Percentiles rank a stretch among this genome's conserved stretches.
Evolutionary conservation across 2,888 invertebrate species (phyloP).

Genomic region (Teleogryllus oceanicus): DNA sequence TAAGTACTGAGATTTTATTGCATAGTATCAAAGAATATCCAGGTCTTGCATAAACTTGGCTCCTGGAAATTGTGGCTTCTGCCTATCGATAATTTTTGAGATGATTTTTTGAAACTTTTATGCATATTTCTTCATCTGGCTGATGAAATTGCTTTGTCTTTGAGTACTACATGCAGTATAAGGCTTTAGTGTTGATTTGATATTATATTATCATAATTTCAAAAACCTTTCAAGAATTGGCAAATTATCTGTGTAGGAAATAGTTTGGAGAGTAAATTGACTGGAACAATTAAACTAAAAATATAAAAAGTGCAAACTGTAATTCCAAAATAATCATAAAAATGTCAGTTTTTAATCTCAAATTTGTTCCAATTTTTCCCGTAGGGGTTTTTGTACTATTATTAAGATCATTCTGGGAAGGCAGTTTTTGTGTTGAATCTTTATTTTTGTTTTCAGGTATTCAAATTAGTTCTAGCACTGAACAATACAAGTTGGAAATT

Average conservation of each 20-base stretch:
- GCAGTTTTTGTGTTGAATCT: too few relatives aligned
- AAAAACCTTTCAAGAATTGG: too few relatives aligned
- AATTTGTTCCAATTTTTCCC: too few relatives aligned
- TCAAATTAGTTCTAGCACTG: background rate
- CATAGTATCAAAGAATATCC: background rate
- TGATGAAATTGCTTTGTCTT: background rate
- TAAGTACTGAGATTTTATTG: conserved; percentile 7
- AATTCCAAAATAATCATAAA: too few relatives aligned
- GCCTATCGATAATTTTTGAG: background rate
- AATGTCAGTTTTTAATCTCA: too few relatives aligned
- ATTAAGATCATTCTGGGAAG: too few relatives aligned
- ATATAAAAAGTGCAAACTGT: too few relatives aligned
- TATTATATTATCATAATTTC: too few relatives aligned
- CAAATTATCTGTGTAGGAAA: too few relatives aligned
- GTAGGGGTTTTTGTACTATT: too few relatives aligned
- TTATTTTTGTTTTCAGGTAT: background rate
- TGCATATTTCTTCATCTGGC: conserved; percentile 12
- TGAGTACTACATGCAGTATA: conserved; percentile 1
- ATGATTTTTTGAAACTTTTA: background rate
- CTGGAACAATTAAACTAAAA: too few relatives aligned
- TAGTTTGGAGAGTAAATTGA: too few relatives aligned
- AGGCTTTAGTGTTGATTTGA: background rate
- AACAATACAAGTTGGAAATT: background rate
- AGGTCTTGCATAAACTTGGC: conserved; percentile 18
- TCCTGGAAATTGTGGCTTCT: conserved; percentile 9